Evolutionary conservation across 35 echinoderm and acorn worm genomes (phyloP).

Genomic region (Lytechinus pictus): DNA sequence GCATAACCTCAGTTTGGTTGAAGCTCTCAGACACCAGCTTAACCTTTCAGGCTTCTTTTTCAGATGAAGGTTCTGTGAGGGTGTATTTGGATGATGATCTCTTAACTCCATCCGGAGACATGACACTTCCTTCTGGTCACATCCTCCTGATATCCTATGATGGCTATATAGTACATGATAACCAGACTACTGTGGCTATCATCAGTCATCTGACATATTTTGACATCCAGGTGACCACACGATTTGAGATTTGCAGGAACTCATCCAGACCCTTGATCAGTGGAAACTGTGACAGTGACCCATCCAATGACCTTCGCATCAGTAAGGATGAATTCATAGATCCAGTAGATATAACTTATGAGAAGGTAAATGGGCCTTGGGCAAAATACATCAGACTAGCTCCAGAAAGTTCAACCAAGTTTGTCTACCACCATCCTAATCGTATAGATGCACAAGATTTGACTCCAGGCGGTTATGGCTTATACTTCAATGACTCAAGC

Average conservation of each 20-base stretch:
- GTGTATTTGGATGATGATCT: constrained; percentile 56
- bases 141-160: not conserved
- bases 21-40: constrained; percentile 49
- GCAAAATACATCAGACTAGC: constrained; percentile 64
- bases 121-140: constrained; percentile 54
- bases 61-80: constrained; percentile 32
- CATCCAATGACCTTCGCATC: constrained; percentile 59
- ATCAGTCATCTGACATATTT: constrained; percentile 52
- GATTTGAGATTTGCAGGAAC: constrained; percentile 33
- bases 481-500: constrained; percentile 70
- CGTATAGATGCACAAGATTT: constrained; percentile 56
- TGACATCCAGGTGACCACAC: constrained; percentile 57
- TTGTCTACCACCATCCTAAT: constrained; percentile 56
- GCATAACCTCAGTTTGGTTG: constrained; percentile 79
- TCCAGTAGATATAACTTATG: constrained; percentile 56
- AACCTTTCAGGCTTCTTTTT: constrained; percentile 44
- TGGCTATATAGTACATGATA: not conserved
- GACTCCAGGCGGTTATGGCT: constrained; percentile 59
- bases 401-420: constrained; percentile 29
- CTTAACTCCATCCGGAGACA: constrained; percentile 30
- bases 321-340: not conserved
- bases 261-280: constrained; percentile 50
- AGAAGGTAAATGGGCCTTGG: constrained; percentile 70
- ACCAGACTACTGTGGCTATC: constrained; percentile 53
- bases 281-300: constrained; percentile 73